Conservation (phyloP, 1,140 invertebrate genomes). For the Eciton burchellii region DNA sequence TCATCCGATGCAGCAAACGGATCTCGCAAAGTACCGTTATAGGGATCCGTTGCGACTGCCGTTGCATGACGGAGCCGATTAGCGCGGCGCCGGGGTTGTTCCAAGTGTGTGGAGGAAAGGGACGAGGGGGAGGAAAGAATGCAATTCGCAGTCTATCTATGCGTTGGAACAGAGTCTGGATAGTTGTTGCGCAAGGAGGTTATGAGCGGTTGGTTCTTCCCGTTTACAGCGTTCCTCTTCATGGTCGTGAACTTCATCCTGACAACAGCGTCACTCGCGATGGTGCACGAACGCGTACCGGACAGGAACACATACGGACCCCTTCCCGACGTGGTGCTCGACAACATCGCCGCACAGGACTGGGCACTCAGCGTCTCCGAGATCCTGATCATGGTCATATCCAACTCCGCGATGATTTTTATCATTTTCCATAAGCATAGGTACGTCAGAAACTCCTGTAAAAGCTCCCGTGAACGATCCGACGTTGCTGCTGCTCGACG, state of each 20-base stretch:
- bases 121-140: background rate
- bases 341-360: slow-evolving; percentile 89
- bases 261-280: slow-evolving; percentile 90
- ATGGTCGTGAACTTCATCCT: slow-evolving; percentile 88
- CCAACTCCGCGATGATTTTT: slow-evolving; percentile 90
- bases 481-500: too few species aligned
- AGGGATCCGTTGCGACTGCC: slow-evolving; percentile 25
- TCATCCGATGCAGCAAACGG: slow-evolving; percentile 21
- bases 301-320: slow-evolving; percentile 89
- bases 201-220: slow-evolving; percentile 2
- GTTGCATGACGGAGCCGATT: slow-evolving; percentile 43
- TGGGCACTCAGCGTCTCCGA: slow-evolving; percentile 95
- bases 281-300: slow-evolving; percentile 94
- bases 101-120: background rate
- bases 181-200: background rate
- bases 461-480: background rate
- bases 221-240: slow-evolving; percentile 87
- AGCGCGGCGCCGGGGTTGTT: background rate
- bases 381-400: slow-evolving; percentile 93
- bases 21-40: slow-evolving; percentile 38
- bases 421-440: slow-evolving; percentile 94
- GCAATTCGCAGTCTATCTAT: background rate
- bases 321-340: slow-evolving; percentile 93
- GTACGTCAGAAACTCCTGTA: slow-evolving; percentile 81
- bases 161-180: background rate